phyloP scores from a whole-genome alignment of 2,888 invertebrate species.

The Slavum lentiscoides region DNA sequence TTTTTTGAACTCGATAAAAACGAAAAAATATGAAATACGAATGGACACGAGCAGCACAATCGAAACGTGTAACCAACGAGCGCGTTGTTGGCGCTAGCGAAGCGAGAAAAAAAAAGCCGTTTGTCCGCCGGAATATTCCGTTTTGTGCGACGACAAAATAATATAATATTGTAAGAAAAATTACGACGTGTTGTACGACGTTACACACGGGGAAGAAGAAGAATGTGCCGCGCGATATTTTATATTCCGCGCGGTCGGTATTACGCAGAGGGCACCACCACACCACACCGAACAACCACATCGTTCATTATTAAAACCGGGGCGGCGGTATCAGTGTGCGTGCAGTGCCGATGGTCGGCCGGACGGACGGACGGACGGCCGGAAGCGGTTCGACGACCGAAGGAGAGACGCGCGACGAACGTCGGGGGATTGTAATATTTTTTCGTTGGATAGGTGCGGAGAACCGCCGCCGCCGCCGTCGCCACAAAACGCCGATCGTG shows the following conservation, averaged over 20 bases:
- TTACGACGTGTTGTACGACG: not conserved
- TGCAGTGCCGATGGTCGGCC: no score
- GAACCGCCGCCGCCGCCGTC: not conserved
- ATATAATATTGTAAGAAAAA: not conserved
- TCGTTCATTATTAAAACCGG: not conserved
- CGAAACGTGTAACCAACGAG: no score
- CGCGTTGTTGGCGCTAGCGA: no score
- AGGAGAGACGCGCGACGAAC: slow-evolving; percentile 56
- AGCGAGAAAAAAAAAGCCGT: not conserved
- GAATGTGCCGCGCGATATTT: slow-evolving; percentile 6
- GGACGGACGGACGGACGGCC: slow-evolving; percentile 44
- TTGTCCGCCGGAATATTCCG: not conserved
- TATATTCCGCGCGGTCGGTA: slow-evolving; percentile 8
- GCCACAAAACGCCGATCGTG: not conserved
- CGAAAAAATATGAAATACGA: no score
- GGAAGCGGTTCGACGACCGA: slow-evolving; percentile 54
- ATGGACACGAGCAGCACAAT: no score
- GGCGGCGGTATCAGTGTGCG: not conserved
- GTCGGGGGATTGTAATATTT: slow-evolving; percentile 41
- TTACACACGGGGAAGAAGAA: not conserved
- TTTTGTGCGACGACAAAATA: not conserved
- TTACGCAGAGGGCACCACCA: not conserved
- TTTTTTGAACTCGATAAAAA: no score
- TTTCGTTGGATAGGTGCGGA: slow-evolving; percentile 43
- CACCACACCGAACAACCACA: not conserved